These are phyloP conservation scores for Apodemia zela DNA, from an alignment of 2,888 invertebrate genomes.

Conservation along the genomic window DNA sequence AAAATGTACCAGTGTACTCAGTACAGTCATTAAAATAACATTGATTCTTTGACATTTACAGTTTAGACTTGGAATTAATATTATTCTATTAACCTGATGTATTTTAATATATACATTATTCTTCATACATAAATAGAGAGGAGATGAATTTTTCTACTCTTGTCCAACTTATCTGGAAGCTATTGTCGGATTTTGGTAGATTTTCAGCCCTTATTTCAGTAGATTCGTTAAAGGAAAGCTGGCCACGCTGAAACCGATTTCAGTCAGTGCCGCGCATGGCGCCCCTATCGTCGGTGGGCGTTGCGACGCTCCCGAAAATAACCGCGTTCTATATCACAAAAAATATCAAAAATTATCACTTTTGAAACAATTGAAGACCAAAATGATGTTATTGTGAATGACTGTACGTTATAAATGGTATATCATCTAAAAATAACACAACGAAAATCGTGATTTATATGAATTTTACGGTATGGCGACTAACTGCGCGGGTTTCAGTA, in stretches of 20 bases:
- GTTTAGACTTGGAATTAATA: no score
- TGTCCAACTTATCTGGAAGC: no score
- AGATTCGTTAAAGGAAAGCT: not conserved
- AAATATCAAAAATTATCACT: slow-evolving; percentile 21
- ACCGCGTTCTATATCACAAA: slow-evolving; percentile 45
- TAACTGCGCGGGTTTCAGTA: slow-evolving; percentile 4
- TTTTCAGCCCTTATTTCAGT: not conserved
- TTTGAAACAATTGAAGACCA: slow-evolving; percentile 7
- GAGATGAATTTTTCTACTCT: no score
- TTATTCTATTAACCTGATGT: no score
- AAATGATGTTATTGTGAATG: slow-evolving; percentile 3
- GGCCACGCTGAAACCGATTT: slow-evolving; percentile 37
- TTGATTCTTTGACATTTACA: no score
- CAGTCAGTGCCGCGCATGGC: slow-evolving; percentile 73
- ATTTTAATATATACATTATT: no score
- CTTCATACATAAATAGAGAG: no score
- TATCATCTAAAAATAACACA: not conserved
- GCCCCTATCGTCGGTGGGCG: slow-evolving; percentile 71
- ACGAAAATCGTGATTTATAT: not conserved
- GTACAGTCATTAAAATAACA: no score
- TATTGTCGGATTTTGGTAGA: not conserved
- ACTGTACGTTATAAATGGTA: not conserved
- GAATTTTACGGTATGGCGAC: slow-evolving; percentile 12
- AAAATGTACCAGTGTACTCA: no score
- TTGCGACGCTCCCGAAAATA: slow-evolving; percentile 53